Evolutionary conservation across 2,113 vertebrate genomes (phyloP), one percentile per base, ranked within the genome.

Genomic region (Helogale parvula): DNA sequence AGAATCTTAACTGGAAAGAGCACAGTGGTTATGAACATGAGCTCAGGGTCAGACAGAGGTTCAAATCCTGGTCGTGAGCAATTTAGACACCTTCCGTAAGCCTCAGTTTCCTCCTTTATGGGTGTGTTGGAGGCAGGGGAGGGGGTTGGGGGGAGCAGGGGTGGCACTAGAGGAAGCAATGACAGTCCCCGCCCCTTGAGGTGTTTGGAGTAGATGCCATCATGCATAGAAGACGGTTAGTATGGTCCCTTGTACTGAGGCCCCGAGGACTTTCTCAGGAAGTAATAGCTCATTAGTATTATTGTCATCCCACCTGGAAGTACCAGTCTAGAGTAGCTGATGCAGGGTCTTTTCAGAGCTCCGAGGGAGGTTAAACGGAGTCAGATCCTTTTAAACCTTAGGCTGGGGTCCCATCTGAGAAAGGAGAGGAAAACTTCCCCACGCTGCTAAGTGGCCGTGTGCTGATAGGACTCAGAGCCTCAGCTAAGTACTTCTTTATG

Each of bases 11-110:
- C 11, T 41, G 50, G 23, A 82, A 88, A 47, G n/a, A 15, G 4
- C 12, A 25, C n/a, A 41, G 63, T 88, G 31, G 25, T 60, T 82
- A 7, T 3, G 23, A 45, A 12, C n/a, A 54, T 50, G 79, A 45
- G 29, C 57, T 95, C n/a, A 72, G 54, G 33, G 38, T 90, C n/a
- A 45, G 57, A 38, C 27, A 76, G 83, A 31, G 52, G n/a, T 87
- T 94, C 90, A 92, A 2, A 92, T 54, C 72, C 29, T 41, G 23
- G 33, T 23, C 35, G n/a, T 41, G 47, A 82, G 65, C 57, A 74
- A 11, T 31, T 35, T 71, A 29, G 29, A 54, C 45, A 1, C 29
- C 9, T 60, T 63, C 31, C 33, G 27, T 23, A 72, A 57, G 35
- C 66, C 19, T 84, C 45, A 11, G 1, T 85, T 93, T 95, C 45